These are phyloP conservation scores for Xanthia icteritia DNA, from an alignment of 2,888 invertebrate genomes.

Conservation along the genomic window DNA sequence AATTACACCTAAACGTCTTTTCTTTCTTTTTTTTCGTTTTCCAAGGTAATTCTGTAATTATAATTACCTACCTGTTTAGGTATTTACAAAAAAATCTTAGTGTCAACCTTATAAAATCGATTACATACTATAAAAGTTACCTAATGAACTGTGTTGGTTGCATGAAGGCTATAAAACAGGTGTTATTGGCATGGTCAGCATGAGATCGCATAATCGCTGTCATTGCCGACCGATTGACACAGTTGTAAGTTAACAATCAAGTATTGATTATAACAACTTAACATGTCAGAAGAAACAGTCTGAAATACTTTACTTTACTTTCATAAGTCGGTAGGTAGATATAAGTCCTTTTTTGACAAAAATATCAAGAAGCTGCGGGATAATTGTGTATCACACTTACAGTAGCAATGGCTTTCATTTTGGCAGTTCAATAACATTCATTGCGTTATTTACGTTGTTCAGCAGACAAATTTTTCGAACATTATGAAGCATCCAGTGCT, in stretches of 20 bases:
- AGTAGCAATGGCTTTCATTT: too few species aligned
- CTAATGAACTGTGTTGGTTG: not conserved
- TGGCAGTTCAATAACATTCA: too few species aligned
- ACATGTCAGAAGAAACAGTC: not conserved
- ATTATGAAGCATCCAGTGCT: too few species aligned
- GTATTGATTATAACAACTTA: not conserved
- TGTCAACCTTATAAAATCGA: not conserved
- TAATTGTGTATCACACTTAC: too few species aligned
- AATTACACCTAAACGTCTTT: too few species aligned
- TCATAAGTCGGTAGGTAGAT: fast-evolving
- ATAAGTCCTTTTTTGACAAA: not conserved
- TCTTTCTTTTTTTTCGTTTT: too few species aligned
- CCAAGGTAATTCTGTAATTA: not conserved
- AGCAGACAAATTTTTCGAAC: too few species aligned
- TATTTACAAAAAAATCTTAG: not conserved
- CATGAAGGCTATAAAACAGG: conserved; percentile 32
- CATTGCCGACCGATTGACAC: conserved; percentile 45
- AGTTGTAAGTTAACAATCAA: conserved; percentile 28
- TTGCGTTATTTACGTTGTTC: too few species aligned
- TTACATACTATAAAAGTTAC: not conserved
- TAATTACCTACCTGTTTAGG: not conserved
- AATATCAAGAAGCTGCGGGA: not conserved
- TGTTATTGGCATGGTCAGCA: conserved; percentile 36
- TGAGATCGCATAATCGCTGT: conserved; percentile 49
- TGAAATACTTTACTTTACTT: not conserved